Evolutionary conservation across 2,113 vertebrate genomes (phyloP), one percentile per base, ranked within the genome.

Genomic region (Chaenocephalus aceratus): DNA sequence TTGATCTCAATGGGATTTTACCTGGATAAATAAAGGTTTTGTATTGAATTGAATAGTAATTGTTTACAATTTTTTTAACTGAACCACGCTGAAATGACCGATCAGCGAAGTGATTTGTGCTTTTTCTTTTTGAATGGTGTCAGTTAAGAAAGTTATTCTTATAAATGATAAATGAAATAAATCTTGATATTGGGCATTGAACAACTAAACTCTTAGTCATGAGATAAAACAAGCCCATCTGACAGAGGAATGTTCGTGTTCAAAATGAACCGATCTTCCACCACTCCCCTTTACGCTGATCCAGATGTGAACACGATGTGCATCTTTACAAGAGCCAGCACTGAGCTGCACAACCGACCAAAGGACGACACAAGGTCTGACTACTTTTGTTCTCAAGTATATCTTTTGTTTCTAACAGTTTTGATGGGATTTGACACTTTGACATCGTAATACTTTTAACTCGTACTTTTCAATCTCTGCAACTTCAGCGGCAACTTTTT

Each of bases 241-340:
- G 10, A 10, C 3, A 30, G 21, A n/a, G 4, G 15, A 46, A 14
- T 23, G 10, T 16, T 8, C 11, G 16, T 2, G 59, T 62, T 57
- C 41, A 62, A 52, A 77, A 16, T 16, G 10, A 56, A 5, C 81
- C 0, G 52, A 46, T 75, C 82, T 45, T 70, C 14, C 74, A 59
- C 7, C 0, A 0, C 66, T 26, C 26, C 1, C 52, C 77, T 36
- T 36, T 14, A 7, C 44, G 23, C 51, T 8, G 60, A 18, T 69
- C 72, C 82, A 85, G 84, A 79, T 83, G 82, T 85, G 66, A 44
- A 41, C 21, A 16, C 13, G 64, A 67, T 44, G 26, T 54, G 61
- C 18, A 36, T 63, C 12, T 5, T 18, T 41, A 16, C 44, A 34
- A 36, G 26, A 54, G n/a, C n/a, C 3, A 23, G 60, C 21, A 18